Percentiles rank a stretch among this genome's conserved stretches.
These are phyloP conservation scores for Plagodis pulveraria DNA, from an alignment of 2,888 invertebrate species.

Conservation along the genomic window DNA sequence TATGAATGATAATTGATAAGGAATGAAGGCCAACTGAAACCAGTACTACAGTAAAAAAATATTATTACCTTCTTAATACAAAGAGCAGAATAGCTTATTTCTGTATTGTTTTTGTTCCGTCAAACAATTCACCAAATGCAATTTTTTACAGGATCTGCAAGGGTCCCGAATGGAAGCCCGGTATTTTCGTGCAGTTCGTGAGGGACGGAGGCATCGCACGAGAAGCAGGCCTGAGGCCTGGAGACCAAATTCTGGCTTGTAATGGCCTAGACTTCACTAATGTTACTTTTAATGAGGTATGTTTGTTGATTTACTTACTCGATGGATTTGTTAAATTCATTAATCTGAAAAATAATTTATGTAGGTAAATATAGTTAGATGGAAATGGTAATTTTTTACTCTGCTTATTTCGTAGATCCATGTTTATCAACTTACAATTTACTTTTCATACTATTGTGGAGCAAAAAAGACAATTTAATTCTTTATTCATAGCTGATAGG, in stretches of 20 bases:
- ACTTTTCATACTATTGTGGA: too few species aligned
- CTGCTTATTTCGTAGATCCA: neutral
- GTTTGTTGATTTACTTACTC: constrained; percentile 10
- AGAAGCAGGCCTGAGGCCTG: constrained; percentile 94
- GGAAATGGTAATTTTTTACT: neutral
- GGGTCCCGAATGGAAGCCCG: constrained; percentile 94
- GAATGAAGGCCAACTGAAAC: too few species aligned
- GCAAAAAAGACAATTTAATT: too few species aligned
- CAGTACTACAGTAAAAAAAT: too few species aligned
- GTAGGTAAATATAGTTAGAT: too few species aligned
- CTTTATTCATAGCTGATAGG: too few species aligned
- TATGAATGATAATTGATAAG: too few species aligned
- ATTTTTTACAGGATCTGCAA: constrained; percentile 88
- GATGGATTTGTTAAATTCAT: neutral
- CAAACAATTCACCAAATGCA: neutral
- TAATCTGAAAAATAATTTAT: neutral
- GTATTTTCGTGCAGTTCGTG: constrained; percentile 95
- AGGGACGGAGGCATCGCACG: constrained; percentile 95
- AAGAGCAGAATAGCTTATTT: too few species aligned
- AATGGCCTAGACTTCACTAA: constrained; percentile 92
- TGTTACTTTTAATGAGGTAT: constrained; percentile 92
- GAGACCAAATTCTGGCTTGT: constrained; percentile 96
- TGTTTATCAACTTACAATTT: too few species aligned
- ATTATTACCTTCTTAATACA: too few species aligned
- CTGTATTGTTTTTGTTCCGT: too few species aligned